Conservation (phyloP, 2,888 invertebrate genomes). For the Drosophila cyrtoloma region DNA sequence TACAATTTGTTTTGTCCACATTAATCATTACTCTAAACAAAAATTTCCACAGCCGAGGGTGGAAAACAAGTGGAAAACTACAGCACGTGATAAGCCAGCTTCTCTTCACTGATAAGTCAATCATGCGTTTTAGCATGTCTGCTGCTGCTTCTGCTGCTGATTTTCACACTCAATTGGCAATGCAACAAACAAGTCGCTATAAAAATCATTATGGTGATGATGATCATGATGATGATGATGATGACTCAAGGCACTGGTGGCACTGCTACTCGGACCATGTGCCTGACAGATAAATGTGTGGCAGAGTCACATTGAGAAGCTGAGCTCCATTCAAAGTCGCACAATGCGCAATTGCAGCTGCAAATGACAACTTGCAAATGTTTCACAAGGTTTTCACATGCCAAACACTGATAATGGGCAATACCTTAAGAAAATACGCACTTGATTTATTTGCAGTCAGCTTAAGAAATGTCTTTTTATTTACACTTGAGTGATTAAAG, state of each 20-base stretch:
- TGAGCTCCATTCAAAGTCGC: constrained; percentile 10
- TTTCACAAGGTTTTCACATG: constrained; percentile 35
- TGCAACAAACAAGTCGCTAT: constrained; percentile 54
- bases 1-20: neutral
- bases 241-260: constrained; percentile 21
- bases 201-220: constrained; percentile 31
- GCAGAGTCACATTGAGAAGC: neutral
- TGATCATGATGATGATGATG: constrained; percentile 15
- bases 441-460: neutral
- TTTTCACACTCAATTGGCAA: constrained; percentile 51
- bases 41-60: constrained; percentile 60
- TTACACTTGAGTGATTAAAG: neutral
- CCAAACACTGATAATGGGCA: neutral
- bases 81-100: constrained; percentile 73
- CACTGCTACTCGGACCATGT: neutral
- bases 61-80: constrained; percentile 70
- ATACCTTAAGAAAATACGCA: neutral
- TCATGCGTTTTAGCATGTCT: constrained; percentile 23
- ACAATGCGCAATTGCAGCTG: constrained; percentile 23
- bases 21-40: constrained; percentile 14
- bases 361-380: constrained; percentile 35
- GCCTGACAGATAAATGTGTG: constrained; percentile 3
- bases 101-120: constrained; percentile 50
- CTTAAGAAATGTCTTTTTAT: neutral
- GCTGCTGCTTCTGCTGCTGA: neutral